Evolutionary conservation across 2,113 vertebrate species (phyloP), one percentile per base, ranked within the genome.

Genomic region (Laticauda laticaudata): DNA sequence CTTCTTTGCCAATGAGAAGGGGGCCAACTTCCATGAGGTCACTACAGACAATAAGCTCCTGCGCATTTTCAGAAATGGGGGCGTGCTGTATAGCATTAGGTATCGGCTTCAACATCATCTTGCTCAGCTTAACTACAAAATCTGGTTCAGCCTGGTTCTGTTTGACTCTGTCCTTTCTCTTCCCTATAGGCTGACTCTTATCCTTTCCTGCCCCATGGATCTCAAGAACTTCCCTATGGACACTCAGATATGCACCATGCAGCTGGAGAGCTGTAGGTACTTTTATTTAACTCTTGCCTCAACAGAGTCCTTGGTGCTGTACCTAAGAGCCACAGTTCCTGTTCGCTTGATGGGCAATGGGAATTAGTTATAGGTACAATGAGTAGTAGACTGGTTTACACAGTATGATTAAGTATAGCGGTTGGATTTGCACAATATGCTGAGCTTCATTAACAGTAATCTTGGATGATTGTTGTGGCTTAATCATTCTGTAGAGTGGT

Each of bases 171-270:
- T 92, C 64, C 92, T 94, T 92, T 94, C 94, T 96, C 90, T 95
- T 93, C 94, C 56, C 94, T 95, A 95, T 96, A 99, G 99, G 97
- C 97, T 99, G 95, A 99, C 98, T 2, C 98, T 99, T 93, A 98
- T 98, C 97, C 97, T 99, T 91, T 99, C 98, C 96, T 99, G 99
- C 96, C 99, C 98, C 90, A 99, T 99, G 99, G 98, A 99, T 96
- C 98, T 99, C 97, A 99, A 99, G 98, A 99, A 99, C 97, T 99
- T 99, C 97, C 99, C 99, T 91, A 99, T 99, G 99, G 99, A 99
- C 95, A 99, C 98, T 97, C 99, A 99, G 97, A 99, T 98, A 0
- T 99, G 98, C 96, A 98, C 98, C 8, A 99, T 99, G 99, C 98
- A 99, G 97, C 98, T 99, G 94, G 99, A 99, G 97, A 99, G 99